Evolutionary conservation across 2,888 invertebrate genomes (phyloP), one percentile per base, ranked within the genome.

Genomic region (Ecdyonurus torrentis): DNA sequence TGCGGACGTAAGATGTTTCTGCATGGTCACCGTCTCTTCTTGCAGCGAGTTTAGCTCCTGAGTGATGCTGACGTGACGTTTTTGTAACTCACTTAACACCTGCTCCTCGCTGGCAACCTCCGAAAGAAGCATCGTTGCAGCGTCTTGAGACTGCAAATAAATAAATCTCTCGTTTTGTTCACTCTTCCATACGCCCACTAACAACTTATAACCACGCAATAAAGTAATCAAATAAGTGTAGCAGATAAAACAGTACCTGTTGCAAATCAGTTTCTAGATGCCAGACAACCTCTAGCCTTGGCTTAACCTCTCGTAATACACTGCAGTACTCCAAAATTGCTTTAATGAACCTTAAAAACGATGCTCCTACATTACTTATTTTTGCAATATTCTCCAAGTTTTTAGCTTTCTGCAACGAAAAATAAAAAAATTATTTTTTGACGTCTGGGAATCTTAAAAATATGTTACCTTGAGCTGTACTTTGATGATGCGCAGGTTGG

Each of bases 291-390:
- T 82, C 79, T 66, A 83, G 68, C 68, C 77, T 77, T 1, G 75
- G 76, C 67, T 74, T 74, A 66, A 82, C 90, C 72, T 94, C 92
- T 70, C 84, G 84, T 70, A 83, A 91, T 0, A 94, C 91, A 1
- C 87, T 85, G 71, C 91, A 94, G 74, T 93, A 95, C n/a, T 85
- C 89, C 63, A 94, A 77, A 0, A 94, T 92, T 10, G 94, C 94
- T 37, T 81, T 81, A 0, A 94, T 89, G 73, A 92, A 92, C 73
- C 86, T 89, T 10, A 91, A 79, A 7, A 95, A 78, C 5, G 92
- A 92, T 64, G 83, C 87, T 67, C 93, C 94, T 58, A 93, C 94
- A 73, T 86, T 83, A 71, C 92, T 92, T 67, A 93, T 87, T 23
- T 76, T 67, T 67, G 84, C 83, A 91, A 95, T 92, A 60, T 90